Conservation (phyloP, 2,113 vertebrate species). For the Trematocara nigrifrons region DNA sequence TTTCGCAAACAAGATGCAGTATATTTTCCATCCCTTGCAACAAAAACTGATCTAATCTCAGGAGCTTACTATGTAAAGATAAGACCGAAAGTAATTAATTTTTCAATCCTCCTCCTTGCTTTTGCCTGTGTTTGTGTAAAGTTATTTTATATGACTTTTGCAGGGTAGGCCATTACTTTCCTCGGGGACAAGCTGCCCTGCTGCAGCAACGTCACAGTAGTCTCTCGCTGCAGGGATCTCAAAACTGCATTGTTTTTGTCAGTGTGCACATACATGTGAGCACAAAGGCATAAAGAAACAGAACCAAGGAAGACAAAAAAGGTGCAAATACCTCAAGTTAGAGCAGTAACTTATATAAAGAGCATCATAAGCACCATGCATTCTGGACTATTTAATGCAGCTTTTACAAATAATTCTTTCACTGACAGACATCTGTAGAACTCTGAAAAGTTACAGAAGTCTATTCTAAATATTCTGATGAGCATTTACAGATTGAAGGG, state of each 20-base stretch:
- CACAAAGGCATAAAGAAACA: not conserved
- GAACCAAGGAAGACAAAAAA: not conserved
- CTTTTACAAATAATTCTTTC: not conserved
- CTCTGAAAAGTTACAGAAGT: not conserved
- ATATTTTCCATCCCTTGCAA: not conserved
- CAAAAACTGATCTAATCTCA: constrained; percentile 14
- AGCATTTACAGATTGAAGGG: not conserved
- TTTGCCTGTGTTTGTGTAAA: not conserved
- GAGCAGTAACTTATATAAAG: not conserved
- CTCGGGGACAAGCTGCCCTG: constrained; percentile 20
- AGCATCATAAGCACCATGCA: not conserved
- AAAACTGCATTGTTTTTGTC: not conserved
- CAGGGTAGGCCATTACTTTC: constrained; percentile 13
- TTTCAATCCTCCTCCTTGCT: constrained; percentile 14
- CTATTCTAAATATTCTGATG: constrained; percentile 6
- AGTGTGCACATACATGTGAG: not conserved
- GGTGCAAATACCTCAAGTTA: not conserved
- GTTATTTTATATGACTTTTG: constrained; percentile 26
- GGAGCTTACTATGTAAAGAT: constrained; percentile 36
- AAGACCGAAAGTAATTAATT: constrained; percentile 44
- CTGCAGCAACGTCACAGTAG: not conserved
- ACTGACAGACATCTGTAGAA: not conserved
- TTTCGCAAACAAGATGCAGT: not conserved
- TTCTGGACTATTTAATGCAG: not conserved
- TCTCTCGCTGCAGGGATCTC: not conserved